phyloP scores from a whole-genome alignment of 1,140 invertebrate genomes.

The Yoshiicerus persimilis region DNA sequence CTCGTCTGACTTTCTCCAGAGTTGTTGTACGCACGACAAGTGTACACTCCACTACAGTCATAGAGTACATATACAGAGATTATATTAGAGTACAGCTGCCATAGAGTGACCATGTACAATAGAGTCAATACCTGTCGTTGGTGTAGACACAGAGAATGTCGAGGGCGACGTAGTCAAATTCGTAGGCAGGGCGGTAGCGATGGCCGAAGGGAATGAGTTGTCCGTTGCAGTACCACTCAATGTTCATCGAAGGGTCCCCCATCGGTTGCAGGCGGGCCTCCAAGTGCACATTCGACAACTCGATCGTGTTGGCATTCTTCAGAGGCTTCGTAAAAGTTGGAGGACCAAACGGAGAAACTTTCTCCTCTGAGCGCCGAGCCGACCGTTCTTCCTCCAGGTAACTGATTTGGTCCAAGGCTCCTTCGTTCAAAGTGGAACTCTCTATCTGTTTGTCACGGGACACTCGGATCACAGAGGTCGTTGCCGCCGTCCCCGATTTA shows the following conservation, averaged over 20 bases:
- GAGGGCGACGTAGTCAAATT: conserved; percentile 96
- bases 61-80: too few species aligned
- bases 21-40: conserved; percentile 86
- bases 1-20: conserved; percentile 92
- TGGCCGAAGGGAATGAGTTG: conserved; percentile 65
- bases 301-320: conserved; percentile 87
- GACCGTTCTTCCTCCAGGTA: conserved; percentile 79
- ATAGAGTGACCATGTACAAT: too few species aligned
- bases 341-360: conserved; percentile 75
- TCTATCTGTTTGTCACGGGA: conserved; percentile 75
- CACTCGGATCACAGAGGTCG: conserved; percentile 81
- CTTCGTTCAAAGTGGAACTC: conserved; percentile 91
- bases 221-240: conserved; percentile 97
- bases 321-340: conserved; percentile 84
- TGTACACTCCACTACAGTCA: conserved; percentile 78
- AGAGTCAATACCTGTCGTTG: conserved; percentile 80
- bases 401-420: conserved; percentile 90
- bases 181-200: conserved; percentile 91
- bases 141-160: conserved; percentile 95
- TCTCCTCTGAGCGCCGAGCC: conserved; percentile 63
- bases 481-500: conserved; percentile 85
- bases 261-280: conserved; percentile 91
- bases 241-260: conserved; percentile 90
- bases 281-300: conserved; percentile 89
- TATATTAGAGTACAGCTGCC: background rate